Conservation (phyloP, 2,113 vertebrate genomes). For the Nestor notabilis region DNA sequence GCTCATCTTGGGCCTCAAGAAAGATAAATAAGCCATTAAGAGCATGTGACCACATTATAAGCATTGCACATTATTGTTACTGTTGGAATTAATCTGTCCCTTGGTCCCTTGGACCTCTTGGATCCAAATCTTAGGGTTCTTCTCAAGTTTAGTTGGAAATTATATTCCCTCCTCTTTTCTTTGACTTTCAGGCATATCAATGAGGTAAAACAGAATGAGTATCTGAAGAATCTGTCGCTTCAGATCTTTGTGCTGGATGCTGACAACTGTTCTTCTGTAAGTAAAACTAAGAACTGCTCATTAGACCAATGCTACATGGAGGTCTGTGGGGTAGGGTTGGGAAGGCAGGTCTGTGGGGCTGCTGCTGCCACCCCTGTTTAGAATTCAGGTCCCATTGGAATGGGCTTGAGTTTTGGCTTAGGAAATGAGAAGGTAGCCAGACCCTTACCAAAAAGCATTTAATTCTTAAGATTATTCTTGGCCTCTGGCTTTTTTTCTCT, state of each 20-base stretch:
- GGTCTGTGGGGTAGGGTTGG: not conserved
- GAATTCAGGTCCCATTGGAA: not conserved
- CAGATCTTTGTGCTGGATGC: conserved; percentile 66
- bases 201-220: conserved; percentile 71
- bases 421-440: not conserved
- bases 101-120: not conserved
- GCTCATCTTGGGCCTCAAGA: not conserved
- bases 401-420: not conserved
- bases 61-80: not conserved
- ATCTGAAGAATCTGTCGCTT: conserved; percentile 54
- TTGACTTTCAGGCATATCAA: conserved; percentile 71
- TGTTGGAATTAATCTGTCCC: not conserved
- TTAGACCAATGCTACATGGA: not conserved
- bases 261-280: conserved; percentile 66
- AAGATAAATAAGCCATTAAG: not conserved
- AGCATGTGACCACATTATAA: not conserved
- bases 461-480: not conserved
- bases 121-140: not conserved
- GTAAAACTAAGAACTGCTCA: conserved; percentile 4
- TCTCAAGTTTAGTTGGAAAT: not conserved
- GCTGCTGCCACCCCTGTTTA: not conserved
- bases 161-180: not conserved
- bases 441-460: not conserved
- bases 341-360: not conserved
- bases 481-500: not conserved